These are phyloP conservation scores for Noturus placidus DNA, from an alignment of 2,113 vertebrate species.

Conservation along the genomic window DNA sequence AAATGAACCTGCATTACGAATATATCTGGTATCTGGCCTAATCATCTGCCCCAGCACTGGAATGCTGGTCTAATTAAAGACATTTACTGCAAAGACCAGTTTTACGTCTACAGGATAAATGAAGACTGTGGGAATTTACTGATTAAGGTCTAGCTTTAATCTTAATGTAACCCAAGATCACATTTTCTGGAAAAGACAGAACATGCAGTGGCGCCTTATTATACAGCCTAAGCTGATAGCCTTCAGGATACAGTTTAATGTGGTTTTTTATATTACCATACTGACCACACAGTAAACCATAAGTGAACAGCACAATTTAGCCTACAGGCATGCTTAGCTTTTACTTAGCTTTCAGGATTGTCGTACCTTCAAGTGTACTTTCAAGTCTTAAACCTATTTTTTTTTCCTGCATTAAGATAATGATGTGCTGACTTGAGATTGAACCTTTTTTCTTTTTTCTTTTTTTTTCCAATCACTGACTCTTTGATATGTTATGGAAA, in stretches of 20 bases:
- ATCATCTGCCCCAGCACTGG: not conserved
- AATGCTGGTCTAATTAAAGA: conserved; percentile 14
- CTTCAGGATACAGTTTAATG: conserved; percentile 21
- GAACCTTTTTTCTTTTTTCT: not conserved
- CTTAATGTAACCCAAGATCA: conserved; percentile 10
- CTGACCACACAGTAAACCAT: conserved; percentile 17
- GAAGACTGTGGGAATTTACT: not conserved
- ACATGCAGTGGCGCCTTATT: not conserved
- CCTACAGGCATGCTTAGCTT: not conserved
- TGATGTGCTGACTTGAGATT: not conserved
- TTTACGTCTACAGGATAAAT: not conserved
- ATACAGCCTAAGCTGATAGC: conserved; percentile 17
- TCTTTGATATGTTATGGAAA: conserved; percentile 17
- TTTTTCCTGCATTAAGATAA: conserved; percentile 2
- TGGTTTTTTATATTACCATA: conserved; percentile 21
- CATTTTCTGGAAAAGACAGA: not conserved
- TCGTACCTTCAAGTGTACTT: not conserved
- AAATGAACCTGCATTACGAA: not conserved
- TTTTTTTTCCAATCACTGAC: not conserved
- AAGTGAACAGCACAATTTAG: not conserved
- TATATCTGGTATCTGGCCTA: not conserved
- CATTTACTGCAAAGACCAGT: not conserved
- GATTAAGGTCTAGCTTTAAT: conserved; percentile 1
- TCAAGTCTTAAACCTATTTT: not conserved
- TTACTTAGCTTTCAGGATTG: not conserved